phyloP scores from a whole-genome alignment of 2,797 vertebrate genomes.

The Aulostomus chinensis region DNA sequence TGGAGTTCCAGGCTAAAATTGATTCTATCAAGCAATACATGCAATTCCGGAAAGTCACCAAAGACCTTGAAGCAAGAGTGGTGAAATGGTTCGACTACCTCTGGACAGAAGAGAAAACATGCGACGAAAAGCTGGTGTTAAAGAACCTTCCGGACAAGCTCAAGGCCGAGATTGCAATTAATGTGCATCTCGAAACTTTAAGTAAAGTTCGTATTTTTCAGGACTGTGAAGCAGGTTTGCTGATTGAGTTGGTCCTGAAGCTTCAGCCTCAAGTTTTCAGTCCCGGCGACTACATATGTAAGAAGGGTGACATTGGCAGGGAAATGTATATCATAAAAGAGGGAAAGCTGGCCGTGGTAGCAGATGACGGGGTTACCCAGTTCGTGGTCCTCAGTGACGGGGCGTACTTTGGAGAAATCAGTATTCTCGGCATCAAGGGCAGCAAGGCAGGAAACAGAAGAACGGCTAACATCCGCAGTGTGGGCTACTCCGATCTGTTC shows the following conservation, averaged over 20 bases:
- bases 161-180: constrained; percentile 96
- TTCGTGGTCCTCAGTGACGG: constrained; percentile 94
- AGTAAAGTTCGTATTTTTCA: constrained; percentile 95
- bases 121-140: constrained; percentile 92
- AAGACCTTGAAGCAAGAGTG: constrained; percentile 90
- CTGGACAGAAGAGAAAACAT: constrained; percentile 94
- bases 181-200: constrained; percentile 93
- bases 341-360: constrained; percentile 93
- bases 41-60: constrained; percentile 94
- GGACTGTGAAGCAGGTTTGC: constrained; percentile 94
- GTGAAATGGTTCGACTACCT: constrained; percentile 99
- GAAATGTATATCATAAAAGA: constrained; percentile 99
- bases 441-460: constrained; percentile 96
- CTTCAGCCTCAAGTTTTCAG: constrained; percentile 94
- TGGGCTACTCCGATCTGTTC: constrained; percentile 96
- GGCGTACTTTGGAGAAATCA: constrained; percentile 98
- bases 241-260: constrained; percentile 94
- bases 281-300: constrained; percentile 96
- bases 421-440: constrained; percentile 95
- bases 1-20: constrained; percentile 94
- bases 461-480: constrained; percentile 95
- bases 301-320: constrained; percentile 94
- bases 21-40: constrained; percentile 98
- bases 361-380: constrained; percentile 93
- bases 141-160: constrained; percentile 95